Base-by-base conservation (phyloP, 2,888 invertebrate genomes). In the Miltochrista miniata region DNA sequence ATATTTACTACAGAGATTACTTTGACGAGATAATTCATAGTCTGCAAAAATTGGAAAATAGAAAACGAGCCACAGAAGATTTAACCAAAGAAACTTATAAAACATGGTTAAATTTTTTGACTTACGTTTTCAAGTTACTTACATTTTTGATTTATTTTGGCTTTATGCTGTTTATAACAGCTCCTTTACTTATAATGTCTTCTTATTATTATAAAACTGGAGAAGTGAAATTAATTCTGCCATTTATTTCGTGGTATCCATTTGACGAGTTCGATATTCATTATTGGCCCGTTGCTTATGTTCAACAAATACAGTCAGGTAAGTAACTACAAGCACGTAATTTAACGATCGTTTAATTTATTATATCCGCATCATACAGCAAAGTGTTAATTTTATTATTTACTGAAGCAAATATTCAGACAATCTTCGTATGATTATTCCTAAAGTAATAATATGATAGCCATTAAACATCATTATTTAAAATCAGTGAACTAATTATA, bases 221-320 rank as follows among this genome's bases (percentile, higher is more conserved):
- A 2, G 56, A 75, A 57, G 24, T 82, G 1, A 57, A 64, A 40
- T 58, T 81, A 8, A 54, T 63, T 30, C 48, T 74, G 12, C 85
- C 83, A 0, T 85, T 76, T 54, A 7, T 71, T 5, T 12, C 75
- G 12, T 69, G 67, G 54, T 85, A 81, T 70, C 84, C 84, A 3
- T 83, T 84, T 54, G 70, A 85, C 61, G 59, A 53, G 11, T 67
- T 52, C 2, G 61, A 72, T 52, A 54, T 73, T 18, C 50, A 52
- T n/a, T 47, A 64, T 45, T 85, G 70, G 67, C 75, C 75, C 0
- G 55, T 81, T 36, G 61, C 65, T 30, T 84, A 72, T 61, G 0
- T 74, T 31, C 62, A 70, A 43, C 73, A 79, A 53, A 44, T 79
- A 10, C 76, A 69, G 68, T 39, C 72, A 62, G 76, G 84, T 83